Evolutionary conservation across 2,113 vertebrate species (phyloP), one percentile per base, ranked within the genome.

Genomic region (Sinocyclocheilus anshuiensis): DNA sequence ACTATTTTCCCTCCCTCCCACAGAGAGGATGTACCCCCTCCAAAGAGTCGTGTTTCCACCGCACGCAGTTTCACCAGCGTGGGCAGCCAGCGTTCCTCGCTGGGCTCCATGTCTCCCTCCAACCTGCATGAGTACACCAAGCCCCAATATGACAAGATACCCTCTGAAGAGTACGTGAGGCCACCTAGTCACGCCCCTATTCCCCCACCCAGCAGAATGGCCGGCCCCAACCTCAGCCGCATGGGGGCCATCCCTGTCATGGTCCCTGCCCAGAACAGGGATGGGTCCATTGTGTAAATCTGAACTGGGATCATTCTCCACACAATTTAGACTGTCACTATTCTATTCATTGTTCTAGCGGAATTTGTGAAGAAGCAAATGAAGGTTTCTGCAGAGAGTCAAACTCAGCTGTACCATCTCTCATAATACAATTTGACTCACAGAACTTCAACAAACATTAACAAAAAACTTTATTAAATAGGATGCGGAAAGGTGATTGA

Each of bases 241-340:
- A 99, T 99, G 98, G 98, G 98, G 77, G 98, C 93, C 77, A 94
- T 99, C 89, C 95, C 98, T 0, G 98, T 99, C 93, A 99, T 99
- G 98, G 96, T 98, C 86, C 97, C 98, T 75, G 98, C 97, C 76
- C 98, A 99, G 93, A 98, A 96, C 95, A 96, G 97, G 94, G 98
- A 99, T 82, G 98, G 98, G 86, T 99, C 97, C 0, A 98, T 99
- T 86, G 98, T 99, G 87, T 99, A 98, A 94, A 77, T 3, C 15
- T 5, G 29, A 72, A 74, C 75, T 65, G 75, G 7, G 24, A 71
- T 85, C 42, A 22, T 39, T 75, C 88, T 77, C 42, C 0, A n/a
- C 36, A 5, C 20, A 29, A 7, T 50, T 75, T 78, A 78, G 81
- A 84, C 81, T 57, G 48, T 74, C 81, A 57, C 29, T 72, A n/a